These are phyloP conservation scores for Vulpes vulpes DNA, from an alignment of 2,113 vertebrate species.

Conservation along the genomic window DNA sequence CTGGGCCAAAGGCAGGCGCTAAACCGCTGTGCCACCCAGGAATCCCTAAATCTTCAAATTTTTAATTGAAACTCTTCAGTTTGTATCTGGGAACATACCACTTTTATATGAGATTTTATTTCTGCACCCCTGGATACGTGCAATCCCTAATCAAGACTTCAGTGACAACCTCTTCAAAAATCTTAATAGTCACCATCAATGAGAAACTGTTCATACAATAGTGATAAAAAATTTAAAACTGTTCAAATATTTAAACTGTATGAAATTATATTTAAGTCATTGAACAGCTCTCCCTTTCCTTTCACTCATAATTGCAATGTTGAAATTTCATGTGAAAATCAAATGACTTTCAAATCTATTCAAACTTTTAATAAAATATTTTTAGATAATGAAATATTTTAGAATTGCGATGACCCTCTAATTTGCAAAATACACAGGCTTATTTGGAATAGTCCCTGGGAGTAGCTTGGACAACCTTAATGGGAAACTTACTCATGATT, in stretches of 20 bases:
- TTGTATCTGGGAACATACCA: neutral
- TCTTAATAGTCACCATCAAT: neutral
- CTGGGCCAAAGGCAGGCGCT: too few relatives aligned
- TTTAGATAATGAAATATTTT: neutral
- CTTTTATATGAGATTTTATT: conserved; percentile 12
- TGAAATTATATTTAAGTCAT: conserved; percentile 16
- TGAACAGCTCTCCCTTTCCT: neutral
- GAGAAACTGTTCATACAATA: neutral
- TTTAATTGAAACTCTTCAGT: neutral
- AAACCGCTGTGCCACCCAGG: too few relatives aligned
- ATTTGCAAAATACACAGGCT: neutral
- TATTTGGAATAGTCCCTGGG: neutral
- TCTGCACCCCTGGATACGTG: neutral
- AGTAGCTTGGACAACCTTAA: neutral
- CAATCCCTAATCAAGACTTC: neutral
- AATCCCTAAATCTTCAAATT: neutral
- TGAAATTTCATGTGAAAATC: conserved; percentile 17
- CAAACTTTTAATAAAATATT: neutral
- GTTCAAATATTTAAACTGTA: neutral
- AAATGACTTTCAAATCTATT: conserved; percentile 19
- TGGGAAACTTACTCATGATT: neutral
- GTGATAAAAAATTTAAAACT: neutral
- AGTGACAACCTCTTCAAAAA: neutral
- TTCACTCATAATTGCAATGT: neutral
- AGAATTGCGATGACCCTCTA: neutral